These are phyloP conservation scores for Dinocampus coccinellae DNA, from an alignment of 2,888 invertebrate genomes.

Conservation along the genomic window DNA sequence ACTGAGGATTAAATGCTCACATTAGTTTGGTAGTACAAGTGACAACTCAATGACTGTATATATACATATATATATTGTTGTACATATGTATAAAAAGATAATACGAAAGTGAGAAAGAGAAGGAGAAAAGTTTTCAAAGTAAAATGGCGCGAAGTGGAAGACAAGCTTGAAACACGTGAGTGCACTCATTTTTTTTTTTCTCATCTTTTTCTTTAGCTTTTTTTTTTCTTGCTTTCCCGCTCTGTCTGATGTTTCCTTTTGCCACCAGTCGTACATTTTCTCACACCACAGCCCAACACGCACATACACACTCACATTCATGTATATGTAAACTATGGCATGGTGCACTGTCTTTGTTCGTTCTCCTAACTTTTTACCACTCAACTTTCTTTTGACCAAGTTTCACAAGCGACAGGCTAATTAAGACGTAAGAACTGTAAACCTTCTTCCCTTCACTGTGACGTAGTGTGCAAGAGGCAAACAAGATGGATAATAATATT, in stretches of 20 bases:
- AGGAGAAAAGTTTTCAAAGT: not conserved
- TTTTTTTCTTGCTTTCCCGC: constrained; percentile 14
- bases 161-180: constrained; percentile 18
- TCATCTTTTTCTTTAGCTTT: too few relatives aligned
- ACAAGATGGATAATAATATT: constrained; percentile 43
- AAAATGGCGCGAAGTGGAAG: constrained; percentile 13
- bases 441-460: not conserved
- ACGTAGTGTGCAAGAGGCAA: constrained; percentile 25
- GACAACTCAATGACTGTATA: too few relatives aligned
- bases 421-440: constrained; percentile 39
- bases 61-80: too few relatives aligned
- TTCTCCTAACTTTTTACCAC: constrained; percentile 30
- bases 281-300: not conserved
- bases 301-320: too few relatives aligned
- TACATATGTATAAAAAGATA: not conserved
- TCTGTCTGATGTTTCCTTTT: not conserved
- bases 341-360: constrained; percentile 20
- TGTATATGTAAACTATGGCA: too few relatives aligned
- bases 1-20: too few relatives aligned
- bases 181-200: constrained; percentile 2
- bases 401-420: constrained; percentile 45
- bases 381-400: constrained; percentile 40
- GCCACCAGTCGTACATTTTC: not conserved
- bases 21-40: too few relatives aligned
- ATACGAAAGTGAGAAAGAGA: not conserved